phyloP scores from a whole-genome alignment of 2,113 vertebrate genomes.

The Fregata magnificens region DNA sequence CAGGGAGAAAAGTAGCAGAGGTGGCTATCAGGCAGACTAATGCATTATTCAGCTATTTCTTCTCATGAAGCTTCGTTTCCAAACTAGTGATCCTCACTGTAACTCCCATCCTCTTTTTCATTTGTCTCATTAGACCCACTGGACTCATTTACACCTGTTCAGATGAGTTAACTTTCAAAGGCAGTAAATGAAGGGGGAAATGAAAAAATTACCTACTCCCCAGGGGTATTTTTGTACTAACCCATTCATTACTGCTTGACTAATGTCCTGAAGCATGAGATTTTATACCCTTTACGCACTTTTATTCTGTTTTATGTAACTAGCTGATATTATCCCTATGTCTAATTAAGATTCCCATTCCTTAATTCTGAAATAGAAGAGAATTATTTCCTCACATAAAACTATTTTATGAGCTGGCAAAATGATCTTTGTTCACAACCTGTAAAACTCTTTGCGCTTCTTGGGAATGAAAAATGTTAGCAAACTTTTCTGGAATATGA shows the following conservation, averaged over 20 bases:
- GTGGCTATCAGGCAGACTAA: background rate
- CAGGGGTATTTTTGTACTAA: conserved; percentile 31
- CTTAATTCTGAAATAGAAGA: conserved; percentile 17
- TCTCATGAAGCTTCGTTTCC: background rate
- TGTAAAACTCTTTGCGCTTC: background rate
- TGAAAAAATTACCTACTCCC: conserved; percentile 28
- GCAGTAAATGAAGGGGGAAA: conserved; percentile 49
- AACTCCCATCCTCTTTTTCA: conserved; percentile 44
- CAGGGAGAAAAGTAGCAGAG: background rate
- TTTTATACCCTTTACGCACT: background rate
- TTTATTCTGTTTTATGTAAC: conserved; percentile 16
- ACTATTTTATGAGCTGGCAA: conserved; percentile 9
- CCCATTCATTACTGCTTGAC: conserved; percentile 33
- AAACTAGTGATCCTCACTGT: conserved; percentile 18
- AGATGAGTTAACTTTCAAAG: conserved; percentile 51
- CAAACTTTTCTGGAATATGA: background rate
- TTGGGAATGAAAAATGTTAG: conserved; percentile 17
- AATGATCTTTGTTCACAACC: conserved; percentile 11
- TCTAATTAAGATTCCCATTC: conserved; percentile 28
- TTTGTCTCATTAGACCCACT: conserved; percentile 52
- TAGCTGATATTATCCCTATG: conserved; percentile 20
- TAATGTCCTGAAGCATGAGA: conserved; percentile 19
- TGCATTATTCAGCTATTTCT: conserved; percentile 42
- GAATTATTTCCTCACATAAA: conserved; percentile 17
- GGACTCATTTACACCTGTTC: conserved; percentile 57